Percentiles rank a stretch among this genome's conserved stretches.
These are phyloP conservation scores for Micromys minutus DNA, from an alignment of 2,113 vertebrate species.

Conservation along the genomic window DNA sequence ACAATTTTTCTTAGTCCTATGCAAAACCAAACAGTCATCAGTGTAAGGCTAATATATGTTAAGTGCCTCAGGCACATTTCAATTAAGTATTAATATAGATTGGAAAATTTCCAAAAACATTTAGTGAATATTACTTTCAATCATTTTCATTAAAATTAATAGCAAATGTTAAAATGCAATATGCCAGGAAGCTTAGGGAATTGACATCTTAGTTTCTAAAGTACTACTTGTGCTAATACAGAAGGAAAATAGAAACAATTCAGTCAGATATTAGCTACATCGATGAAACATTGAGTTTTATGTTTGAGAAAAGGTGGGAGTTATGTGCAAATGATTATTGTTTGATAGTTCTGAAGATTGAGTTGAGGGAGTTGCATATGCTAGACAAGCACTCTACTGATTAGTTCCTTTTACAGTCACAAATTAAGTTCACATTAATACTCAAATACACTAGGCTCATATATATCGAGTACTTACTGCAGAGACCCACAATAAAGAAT, in stretches of 20 bases:
- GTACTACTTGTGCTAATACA: conserved; percentile 41
- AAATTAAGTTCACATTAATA: conserved; percentile 50
- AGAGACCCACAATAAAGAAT: conserved; percentile 5
- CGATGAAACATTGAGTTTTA: background rate
- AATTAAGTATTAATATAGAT: conserved; percentile 79
- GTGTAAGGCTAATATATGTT: conserved; percentile 78
- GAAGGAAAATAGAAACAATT: conserved; percentile 53
- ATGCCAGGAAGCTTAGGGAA: conserved; percentile 49
- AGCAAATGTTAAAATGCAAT: conserved; percentile 76
- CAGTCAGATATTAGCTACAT: conserved; percentile 6
- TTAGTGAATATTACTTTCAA: conserved; percentile 78
- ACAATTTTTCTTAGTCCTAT: conserved; percentile 79
- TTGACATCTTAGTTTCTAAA: conserved; percentile 71
- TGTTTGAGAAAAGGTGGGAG: background rate
- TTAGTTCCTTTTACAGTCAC: background rate
- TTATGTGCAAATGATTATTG: background rate
- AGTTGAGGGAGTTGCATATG: background rate
- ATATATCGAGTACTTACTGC: conserved; percentile 47
- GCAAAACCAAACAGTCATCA: conserved; percentile 77
- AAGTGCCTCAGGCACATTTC: conserved; percentile 76
- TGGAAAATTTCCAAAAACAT: conserved; percentile 80
- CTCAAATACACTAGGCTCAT: background rate
- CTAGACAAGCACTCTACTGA: accelerated
- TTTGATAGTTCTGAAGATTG: background rate
- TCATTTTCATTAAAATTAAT: conserved; percentile 84